Evolutionary conservation across 2,113 vertebrate species (phyloP).

Genomic region (Neolamprologus toae): DNA sequence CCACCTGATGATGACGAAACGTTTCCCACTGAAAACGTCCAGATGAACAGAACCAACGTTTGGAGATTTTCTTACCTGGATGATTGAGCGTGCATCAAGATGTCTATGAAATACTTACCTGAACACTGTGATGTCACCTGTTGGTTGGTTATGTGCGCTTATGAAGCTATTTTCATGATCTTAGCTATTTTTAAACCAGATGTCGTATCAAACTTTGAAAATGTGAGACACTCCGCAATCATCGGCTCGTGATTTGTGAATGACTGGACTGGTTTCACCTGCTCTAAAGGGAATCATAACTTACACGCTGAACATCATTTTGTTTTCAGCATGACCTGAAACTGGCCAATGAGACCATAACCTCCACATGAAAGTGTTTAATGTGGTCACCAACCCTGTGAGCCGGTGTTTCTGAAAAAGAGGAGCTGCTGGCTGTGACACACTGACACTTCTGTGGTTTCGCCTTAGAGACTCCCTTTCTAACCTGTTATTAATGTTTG

Average conservation of each 20-base stretch:
- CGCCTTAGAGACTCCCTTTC: neutral
- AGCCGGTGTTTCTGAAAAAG: neutral
- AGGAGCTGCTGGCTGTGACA: neutral
- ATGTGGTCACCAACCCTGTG: neutral
- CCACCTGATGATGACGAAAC: neutral
- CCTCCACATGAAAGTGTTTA: neutral
- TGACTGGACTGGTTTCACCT: neutral
- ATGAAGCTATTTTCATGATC: neutral
- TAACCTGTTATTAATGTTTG: neutral
- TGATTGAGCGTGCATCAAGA: neutral
- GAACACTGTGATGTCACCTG: neutral
- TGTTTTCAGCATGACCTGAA: neutral
- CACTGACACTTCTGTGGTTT: neutral
- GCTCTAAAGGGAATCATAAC: neutral
- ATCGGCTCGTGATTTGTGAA: neutral
- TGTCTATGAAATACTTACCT: neutral
- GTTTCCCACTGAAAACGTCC: neutral
- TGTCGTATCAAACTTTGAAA: neutral
- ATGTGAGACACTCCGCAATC: neutral
- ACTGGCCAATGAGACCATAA: neutral
- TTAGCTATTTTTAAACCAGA: neutral
- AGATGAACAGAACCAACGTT: neutral
- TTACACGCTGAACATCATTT: neutral
- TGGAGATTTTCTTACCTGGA: neutral
- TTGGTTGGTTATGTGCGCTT: neutral